These are phyloP conservation scores for Onychostoma macrolepis DNA, from an alignment of 2,113 vertebrate species.

Conservation along the genomic window DNA sequence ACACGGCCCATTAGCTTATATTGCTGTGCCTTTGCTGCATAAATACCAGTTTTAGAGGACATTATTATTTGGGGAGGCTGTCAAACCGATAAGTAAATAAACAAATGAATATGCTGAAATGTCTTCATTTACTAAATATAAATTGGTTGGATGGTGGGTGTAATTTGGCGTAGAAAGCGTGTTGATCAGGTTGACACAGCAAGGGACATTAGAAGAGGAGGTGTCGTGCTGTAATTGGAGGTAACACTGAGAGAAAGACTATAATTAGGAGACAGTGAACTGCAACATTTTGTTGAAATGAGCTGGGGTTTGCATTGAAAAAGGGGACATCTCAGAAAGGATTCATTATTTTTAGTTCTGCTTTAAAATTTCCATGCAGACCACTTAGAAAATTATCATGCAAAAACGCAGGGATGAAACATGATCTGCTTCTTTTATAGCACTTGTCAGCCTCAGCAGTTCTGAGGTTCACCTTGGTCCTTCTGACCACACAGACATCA, in stretches of 20 bases:
- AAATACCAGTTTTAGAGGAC: neutral
- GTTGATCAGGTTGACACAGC: constrained; percentile 35
- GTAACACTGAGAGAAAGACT: constrained; percentile 17
- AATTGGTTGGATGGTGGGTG: constrained; percentile 4
- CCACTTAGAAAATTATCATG: neutral
- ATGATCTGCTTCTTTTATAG: constrained; percentile 22
- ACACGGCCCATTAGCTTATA: constrained; percentile 5
- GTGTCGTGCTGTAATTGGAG: constrained; percentile 38
- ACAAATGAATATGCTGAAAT: constrained; percentile 17
- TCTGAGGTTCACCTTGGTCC: constrained; percentile 42
- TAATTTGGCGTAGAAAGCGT: constrained; percentile 24
- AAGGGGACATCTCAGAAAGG: neutral
- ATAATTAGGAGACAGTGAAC: constrained; percentile 28
- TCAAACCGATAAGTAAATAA: constrained; percentile 19
- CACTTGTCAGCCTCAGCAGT: constrained; percentile 31
- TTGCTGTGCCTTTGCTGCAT: constrained; percentile 9
- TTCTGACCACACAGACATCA: constrained; percentile 37
- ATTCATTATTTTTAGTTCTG: neutral
- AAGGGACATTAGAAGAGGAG: constrained; percentile 40
- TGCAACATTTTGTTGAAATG: constrained; percentile 7
- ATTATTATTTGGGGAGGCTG: neutral
- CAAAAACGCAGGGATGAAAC: constrained; percentile 23
- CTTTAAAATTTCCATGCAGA: neutral
- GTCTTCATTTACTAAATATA: constrained; percentile 18
- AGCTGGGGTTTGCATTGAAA: neutral